A percentile compares a stretch with the other conserved stretches of the same genome.
phyloP scores from a whole-genome alignment of 2,797 vertebrate genomes.

The Numenius phaeopus region DNA sequence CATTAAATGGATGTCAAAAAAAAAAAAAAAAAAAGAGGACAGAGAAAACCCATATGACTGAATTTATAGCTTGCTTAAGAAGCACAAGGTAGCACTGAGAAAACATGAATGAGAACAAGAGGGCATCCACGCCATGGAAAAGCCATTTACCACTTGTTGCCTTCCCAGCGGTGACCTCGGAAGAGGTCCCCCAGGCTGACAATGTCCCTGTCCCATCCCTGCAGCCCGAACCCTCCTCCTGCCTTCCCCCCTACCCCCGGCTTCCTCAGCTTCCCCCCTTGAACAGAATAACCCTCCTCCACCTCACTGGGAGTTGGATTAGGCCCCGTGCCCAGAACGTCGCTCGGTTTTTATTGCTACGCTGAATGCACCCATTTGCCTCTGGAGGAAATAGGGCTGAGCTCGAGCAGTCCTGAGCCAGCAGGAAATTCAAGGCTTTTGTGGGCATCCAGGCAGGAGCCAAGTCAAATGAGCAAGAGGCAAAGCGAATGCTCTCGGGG shows the following conservation, averaged over 20 bases:
- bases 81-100: constrained; percentile 61
- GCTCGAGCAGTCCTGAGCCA: neutral
- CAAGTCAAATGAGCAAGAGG: constrained; percentile 1
- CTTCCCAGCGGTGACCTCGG: neutral
- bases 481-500: neutral
- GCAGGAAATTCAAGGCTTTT: constrained; percentile 61
- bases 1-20: constrained; percentile 58
- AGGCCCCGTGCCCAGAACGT: constrained; percentile 46
- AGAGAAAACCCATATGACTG: constrained; percentile 66
- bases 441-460: constrained; percentile 30
- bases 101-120: constrained; percentile 37
- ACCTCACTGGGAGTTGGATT: constrained; percentile 41
- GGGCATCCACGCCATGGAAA: neutral
- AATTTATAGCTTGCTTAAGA: constrained; percentile 60
- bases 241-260: neutral
- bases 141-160: neutral
- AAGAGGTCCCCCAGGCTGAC: neutral
- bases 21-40: constrained; percentile 7
- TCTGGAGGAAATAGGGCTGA: constrained; percentile 44
- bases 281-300: neutral
- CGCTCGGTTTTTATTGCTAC: neutral
- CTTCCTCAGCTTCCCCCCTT: neutral
- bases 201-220: neutral
- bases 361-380: constrained; percentile 68
- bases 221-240: neutral